Evolutionary conservation across 2,797 vertebrate genomes (phyloP), one percentile per base, ranked within the genome.

Genomic region (Prunella strophiata): DNA sequence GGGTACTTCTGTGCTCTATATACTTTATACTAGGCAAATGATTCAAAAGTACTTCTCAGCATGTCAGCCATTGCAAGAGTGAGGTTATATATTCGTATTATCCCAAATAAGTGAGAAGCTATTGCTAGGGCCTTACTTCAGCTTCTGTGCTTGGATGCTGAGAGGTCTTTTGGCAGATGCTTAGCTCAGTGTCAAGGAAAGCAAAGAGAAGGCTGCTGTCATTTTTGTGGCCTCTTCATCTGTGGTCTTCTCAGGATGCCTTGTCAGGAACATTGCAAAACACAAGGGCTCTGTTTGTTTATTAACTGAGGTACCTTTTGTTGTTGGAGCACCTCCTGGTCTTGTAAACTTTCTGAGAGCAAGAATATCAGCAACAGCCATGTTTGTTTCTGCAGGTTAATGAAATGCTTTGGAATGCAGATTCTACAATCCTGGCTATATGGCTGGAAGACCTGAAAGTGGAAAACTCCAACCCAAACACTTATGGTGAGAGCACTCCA

Each of bases 371-470:
- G 1, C 83, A 45, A 75, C 34, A 71, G 27, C 21, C 6, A 0
- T 83, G 10, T 92, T 73, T 96, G 26, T 96, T 89, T 70, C 66
- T 40, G 58, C 93, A 99, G 99, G 99, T 99, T 67, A 99, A 98
- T 88, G 98, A 99, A 78, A 96, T 99, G 89, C 96, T 99, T 72
- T 99, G 99, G 99, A 99, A 99, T 97, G 98, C 96, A 34, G 99
- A 99, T 96, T 99, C 99, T 54, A 97, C 98, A 0, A 95, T 99
- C 81, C 96, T 99, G 76, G 98, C 98, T 12, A 92, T 99, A 80
- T 99, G 99, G 99, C 94, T 99, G 72, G 98, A 99, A 97, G 99
- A 99, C 48, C 93, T 98, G 14, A 93, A 72, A 5, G 97, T 97
- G 63, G 97, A 97, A 38, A 96, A 96, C 5, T 78, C 97, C n/a